Evolutionary conservation across 30 jellyfish, hydroid and myxozoan species (phyloP).

Genomic region (Rhopilema esculentum): DNA sequence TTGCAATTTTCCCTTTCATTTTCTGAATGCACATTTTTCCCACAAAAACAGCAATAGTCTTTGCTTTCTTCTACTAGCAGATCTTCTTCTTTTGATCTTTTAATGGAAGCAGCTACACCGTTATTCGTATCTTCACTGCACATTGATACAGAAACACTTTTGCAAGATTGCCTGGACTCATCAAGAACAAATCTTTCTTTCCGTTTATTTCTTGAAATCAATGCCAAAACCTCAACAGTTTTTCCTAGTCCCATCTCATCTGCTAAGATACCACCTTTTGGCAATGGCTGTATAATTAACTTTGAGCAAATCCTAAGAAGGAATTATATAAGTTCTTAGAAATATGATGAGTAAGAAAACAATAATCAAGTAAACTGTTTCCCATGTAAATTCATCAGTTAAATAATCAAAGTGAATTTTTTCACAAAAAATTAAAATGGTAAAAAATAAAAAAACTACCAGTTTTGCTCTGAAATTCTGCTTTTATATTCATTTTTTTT

Average conservation of each 20-base stretch:
- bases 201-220: conserved; percentile 64
- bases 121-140: background rate
- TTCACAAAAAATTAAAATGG: too few relatives aligned
- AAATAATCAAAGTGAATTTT: too few relatives aligned
- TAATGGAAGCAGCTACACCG: background rate
- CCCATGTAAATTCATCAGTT: too few relatives aligned
- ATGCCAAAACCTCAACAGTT: conserved; percentile 93
- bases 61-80: background rate
- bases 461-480: too few relatives aligned
- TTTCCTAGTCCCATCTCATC: conserved; percentile 99
- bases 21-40: background rate
- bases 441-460: too few relatives aligned
- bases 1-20: conserved; percentile 32
- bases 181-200: conserved; percentile 1
- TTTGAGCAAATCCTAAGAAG: conserved; percentile 33
- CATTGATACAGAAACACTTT: background rate
- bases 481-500: too few relatives aligned
- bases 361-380: too few relatives aligned
- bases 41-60: conserved; percentile 40
- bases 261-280: conserved; percentile 98
- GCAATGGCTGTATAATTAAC: conserved; percentile 55
- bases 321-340: too few relatives aligned
- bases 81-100: background rate
- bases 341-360: too few relatives aligned
- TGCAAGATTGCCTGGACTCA: background rate